Conservation (phyloP, 2,888 invertebrate species). For the Brenthis daphne region DNA sequence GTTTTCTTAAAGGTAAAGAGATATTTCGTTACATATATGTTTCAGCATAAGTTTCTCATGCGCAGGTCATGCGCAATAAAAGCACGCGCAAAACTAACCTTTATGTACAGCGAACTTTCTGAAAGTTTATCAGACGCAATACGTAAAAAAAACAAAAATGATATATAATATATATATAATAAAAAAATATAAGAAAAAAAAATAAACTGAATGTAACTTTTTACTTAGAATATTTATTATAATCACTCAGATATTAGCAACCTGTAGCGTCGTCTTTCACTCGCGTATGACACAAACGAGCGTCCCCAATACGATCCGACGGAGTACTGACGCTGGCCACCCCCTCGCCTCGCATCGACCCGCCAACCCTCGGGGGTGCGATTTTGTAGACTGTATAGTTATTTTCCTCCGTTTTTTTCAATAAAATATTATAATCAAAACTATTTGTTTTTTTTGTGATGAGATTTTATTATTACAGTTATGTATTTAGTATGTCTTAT, state of each 20-base stretch:
- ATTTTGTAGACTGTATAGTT: constrained; percentile 22
- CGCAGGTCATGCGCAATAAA: constrained; percentile 71
- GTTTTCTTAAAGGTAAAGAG: not conserved
- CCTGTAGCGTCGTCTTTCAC: constrained; percentile 66
- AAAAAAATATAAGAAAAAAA: constrained; percentile 15
- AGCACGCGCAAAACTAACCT: constrained; percentile 49
- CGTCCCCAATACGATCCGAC: constrained; percentile 53
- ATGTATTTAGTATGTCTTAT: too few species aligned
- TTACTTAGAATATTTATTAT: constrained; percentile 15
- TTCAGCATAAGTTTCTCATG: constrained; percentile 57
- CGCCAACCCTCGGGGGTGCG: constrained; percentile 43
- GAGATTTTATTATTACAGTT: too few species aligned
- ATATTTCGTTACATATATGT: not conserved
- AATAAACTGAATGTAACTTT: constrained; percentile 39
- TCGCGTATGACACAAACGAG: constrained; percentile 48
- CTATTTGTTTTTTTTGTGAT: not conserved
- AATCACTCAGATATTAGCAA: constrained; percentile 57
- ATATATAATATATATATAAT: constrained; percentile 33
- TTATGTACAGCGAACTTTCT: constrained; percentile 50
- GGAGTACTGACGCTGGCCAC: constrained; percentile 58
- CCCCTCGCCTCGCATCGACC: constrained; percentile 57
- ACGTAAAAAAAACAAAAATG: constrained; percentile 28
- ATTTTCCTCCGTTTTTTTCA: constrained; percentile 23
- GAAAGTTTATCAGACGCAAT: constrained; percentile 47
- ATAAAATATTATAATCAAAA: constrained; percentile 17